Evolutionary conservation across 30 jellyfish, hydroid and myxozoan genomes (phyloP).

Genomic region (Mastigias papua): DNA sequence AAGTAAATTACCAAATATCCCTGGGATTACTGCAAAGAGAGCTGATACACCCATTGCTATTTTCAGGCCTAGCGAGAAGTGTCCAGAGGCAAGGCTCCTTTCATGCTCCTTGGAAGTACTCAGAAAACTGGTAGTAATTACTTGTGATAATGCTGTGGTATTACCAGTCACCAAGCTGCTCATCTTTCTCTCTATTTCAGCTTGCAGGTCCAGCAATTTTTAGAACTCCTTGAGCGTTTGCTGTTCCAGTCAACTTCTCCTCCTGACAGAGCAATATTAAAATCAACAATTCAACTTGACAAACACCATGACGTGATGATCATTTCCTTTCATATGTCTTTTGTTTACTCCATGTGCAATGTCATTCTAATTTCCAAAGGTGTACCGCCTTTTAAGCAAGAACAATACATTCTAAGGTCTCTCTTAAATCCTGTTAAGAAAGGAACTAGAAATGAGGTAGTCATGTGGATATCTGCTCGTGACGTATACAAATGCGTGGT

Average conservation of each 20-base stretch:
- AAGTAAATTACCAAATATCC: slow-evolving; percentile 60
- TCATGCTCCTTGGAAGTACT: background rate
- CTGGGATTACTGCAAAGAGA: slow-evolving; percentile 22
- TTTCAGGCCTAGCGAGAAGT: slow-evolving; percentile 35
- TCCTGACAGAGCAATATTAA: background rate
- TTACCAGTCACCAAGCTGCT: background rate
- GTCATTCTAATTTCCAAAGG: background rate
- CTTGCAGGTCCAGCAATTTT: background rate
- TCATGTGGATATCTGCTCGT: background rate
- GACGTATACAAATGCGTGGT: background rate
- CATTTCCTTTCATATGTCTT: background rate
- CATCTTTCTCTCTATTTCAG: no score
- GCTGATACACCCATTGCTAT: slow-evolving; percentile 48
- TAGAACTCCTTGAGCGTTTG: background rate
- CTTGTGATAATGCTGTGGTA: background rate
- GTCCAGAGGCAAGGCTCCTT: slow-evolving; percentile 1
- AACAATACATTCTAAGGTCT: background rate
- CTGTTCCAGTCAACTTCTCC: background rate
- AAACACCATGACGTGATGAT: background rate
- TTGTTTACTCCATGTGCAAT: background rate
- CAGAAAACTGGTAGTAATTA: background rate
- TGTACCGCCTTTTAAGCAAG: background rate
- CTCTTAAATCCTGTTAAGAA: background rate
- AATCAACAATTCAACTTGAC: background rate
- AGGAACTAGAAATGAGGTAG: background rate